Conservation (phyloP, 2,113 vertebrate species). For the Nannospalax galili region DNA sequence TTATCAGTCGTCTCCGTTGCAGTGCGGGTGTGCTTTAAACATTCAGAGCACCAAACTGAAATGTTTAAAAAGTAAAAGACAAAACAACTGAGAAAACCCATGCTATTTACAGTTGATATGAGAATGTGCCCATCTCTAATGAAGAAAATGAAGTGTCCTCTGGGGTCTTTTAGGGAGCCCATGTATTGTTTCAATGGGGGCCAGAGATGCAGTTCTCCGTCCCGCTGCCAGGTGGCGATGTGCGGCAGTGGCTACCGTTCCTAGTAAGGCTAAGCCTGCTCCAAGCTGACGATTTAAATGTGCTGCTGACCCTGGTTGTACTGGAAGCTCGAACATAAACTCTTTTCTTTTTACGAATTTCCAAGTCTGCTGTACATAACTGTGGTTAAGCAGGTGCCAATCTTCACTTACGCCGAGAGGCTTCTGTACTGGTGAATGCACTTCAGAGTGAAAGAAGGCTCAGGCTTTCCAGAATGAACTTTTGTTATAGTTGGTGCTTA, state of each 20-base stretch:
- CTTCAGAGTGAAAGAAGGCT: constrained; percentile 12
- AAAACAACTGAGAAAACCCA: neutral
- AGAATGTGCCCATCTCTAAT: constrained; percentile 63
- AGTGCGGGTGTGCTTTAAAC: constrained; percentile 50
- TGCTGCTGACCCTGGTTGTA: constrained; percentile 27
- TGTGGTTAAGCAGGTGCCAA: constrained; percentile 41
- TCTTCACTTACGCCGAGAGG: constrained; percentile 30
- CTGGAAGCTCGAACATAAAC: constrained; percentile 44
- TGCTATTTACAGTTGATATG: neutral
- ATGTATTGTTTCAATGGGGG: neutral
- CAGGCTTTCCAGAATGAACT: neutral
- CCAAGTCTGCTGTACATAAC: neutral
- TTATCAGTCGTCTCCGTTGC: constrained; percentile 34
- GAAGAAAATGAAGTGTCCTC: constrained; percentile 40
- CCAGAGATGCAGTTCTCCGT: neutral
- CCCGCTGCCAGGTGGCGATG: constrained; percentile 76
- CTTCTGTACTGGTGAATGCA: neutral
- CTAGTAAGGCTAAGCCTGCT: neutral
- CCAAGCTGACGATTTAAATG: constrained; percentile 14
- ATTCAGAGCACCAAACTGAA: constrained; percentile 55
- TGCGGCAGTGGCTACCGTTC: constrained; percentile 51
- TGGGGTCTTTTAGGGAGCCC: neutral
- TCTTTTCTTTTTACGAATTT: constrained; percentile 38
- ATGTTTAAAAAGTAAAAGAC: constrained; percentile 50
- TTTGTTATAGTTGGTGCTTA: constrained; percentile 3